These are phyloP conservation scores for Thecophora atra DNA, from an alignment of 2,888 invertebrate species.

Conservation along the genomic window DNA sequence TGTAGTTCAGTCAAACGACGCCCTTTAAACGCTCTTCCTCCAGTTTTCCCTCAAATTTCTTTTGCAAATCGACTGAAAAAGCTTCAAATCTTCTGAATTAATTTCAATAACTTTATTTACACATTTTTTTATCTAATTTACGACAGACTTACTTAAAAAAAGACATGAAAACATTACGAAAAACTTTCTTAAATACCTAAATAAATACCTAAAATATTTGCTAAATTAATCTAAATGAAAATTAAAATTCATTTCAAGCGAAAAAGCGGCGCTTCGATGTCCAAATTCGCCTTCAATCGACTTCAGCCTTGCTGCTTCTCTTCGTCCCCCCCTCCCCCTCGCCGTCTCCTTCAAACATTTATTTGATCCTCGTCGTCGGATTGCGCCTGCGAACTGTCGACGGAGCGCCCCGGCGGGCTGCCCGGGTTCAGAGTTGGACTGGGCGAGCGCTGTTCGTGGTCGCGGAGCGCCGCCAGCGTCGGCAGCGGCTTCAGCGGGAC, in stretches of 20 bases:
- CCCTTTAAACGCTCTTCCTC: no score
- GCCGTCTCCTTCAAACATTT: conserved; percentile 58
- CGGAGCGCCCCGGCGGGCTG: conserved; percentile 65
- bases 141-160: background rate
- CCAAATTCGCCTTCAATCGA: no score
- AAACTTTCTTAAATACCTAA: no score
- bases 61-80: background rate
- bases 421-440: conserved; percentile 66
- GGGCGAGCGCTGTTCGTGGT: conserved; percentile 51
- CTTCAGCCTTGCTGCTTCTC: background rate
- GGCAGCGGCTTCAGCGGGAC: conserved; percentile 42
- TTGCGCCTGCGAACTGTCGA: conserved; percentile 62
- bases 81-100: background rate
- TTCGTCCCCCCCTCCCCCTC: background rate
- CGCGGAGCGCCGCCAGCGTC: conserved; percentile 40
- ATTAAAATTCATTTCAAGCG: no score
- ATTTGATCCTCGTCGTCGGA: conserved; percentile 66
- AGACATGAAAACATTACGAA: no score
- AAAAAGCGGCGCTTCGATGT: no score
- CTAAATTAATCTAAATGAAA: no score
- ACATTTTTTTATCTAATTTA: background rate
- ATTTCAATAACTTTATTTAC: background rate
- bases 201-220: no score
- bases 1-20: no score
- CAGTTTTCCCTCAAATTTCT: no score